These are phyloP conservation scores for Nothoprocta pentlandii DNA, from an alignment of 2,113 vertebrate species.

Conservation along the genomic window DNA sequence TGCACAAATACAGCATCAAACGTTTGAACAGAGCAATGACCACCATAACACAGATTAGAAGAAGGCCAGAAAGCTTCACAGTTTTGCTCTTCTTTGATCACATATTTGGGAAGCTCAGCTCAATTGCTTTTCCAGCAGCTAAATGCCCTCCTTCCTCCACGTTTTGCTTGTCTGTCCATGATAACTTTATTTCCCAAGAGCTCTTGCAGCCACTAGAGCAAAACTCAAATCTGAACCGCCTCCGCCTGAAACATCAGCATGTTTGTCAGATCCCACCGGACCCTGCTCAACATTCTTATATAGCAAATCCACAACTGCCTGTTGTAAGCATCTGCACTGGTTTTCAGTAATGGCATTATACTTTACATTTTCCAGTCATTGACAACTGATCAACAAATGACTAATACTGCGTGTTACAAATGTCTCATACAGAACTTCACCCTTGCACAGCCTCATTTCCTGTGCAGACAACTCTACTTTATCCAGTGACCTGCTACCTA, in stretches of 20 bases:
- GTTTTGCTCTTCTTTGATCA: conserved; percentile 16
- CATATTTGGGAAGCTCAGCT: conserved; percentile 13
- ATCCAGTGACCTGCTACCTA: conserved; percentile 5
- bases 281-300: conserved; percentile 4
- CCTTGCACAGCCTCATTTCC: conserved; percentile 26
- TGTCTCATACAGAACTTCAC: conserved; percentile 52
- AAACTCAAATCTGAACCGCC: conserved; percentile 25
- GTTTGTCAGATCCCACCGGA: conserved; percentile 6
- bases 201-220: conserved; percentile 24
- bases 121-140: conserved; percentile 51
- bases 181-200: conserved; percentile 47
- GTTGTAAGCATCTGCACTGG: not conserved
- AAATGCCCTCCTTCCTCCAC: conserved; percentile 1
- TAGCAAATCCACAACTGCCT: not conserved
- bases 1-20: not conserved
- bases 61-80: not conserved
- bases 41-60: not conserved
- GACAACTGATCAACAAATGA: conserved; percentile 48
- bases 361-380: conserved; percentile 60
- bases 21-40: not conserved
- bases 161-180: conserved; percentile 26
- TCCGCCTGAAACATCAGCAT: conserved; percentile 27
- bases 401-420: not conserved
- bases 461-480: not conserved
- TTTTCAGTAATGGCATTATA: conserved; percentile 31